A percentile compares a stretch with the other conserved stretches of the same genome.
Conservation (phyloP, 2,113 vertebrate genomes). For the Heterotis niloticus region DNA sequence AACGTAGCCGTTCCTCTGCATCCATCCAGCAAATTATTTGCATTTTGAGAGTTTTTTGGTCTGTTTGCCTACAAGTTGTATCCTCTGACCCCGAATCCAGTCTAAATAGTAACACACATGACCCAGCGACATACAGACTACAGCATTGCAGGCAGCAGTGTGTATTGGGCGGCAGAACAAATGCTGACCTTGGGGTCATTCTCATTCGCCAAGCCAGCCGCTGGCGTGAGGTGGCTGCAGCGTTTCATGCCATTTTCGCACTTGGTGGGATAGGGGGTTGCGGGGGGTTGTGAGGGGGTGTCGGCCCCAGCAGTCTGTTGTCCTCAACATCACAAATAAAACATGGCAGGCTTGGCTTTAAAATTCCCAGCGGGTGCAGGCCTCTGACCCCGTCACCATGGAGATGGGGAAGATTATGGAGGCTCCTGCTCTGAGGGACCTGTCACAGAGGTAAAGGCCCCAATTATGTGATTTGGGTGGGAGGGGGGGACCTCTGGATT, state of each 20-base stretch:
- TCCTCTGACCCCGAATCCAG: neutral
- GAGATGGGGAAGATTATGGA: slow-evolving; percentile 22
- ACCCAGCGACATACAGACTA: too few species aligned
- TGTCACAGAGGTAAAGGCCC: slow-evolving; percentile 23
- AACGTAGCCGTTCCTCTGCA: too few species aligned
- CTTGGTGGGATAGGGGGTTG: neutral
- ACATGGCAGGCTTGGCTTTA: slow-evolving; percentile 21
- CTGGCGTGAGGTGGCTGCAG: neutral
- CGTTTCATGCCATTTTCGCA: slow-evolving; percentile 3
- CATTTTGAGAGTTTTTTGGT: neutral
- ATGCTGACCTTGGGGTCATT: neutral
- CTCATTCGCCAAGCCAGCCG: slow-evolving; percentile 10
- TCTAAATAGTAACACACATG: too few species aligned
- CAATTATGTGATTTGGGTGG: slow-evolving; percentile 29
- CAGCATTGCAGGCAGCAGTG: too few species aligned
- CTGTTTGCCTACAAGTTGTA: neutral
- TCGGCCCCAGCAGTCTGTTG: neutral
- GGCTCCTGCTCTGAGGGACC: slow-evolving; percentile 11
- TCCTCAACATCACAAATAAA: slow-evolving; percentile 13
- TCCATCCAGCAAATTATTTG: too few species aligned
- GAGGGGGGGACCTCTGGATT: slow-evolving; percentile 18
- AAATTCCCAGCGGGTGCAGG: slow-evolving; percentile 10
- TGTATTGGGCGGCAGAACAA: neutral
- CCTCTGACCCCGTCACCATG: slow-evolving; percentile 21
- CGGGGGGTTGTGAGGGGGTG: too few species aligned